Evolutionary conservation across 2,113 vertebrate genomes (phyloP), one percentile per base, ranked within the genome.

Genomic region (Taxidea taxus): DNA sequence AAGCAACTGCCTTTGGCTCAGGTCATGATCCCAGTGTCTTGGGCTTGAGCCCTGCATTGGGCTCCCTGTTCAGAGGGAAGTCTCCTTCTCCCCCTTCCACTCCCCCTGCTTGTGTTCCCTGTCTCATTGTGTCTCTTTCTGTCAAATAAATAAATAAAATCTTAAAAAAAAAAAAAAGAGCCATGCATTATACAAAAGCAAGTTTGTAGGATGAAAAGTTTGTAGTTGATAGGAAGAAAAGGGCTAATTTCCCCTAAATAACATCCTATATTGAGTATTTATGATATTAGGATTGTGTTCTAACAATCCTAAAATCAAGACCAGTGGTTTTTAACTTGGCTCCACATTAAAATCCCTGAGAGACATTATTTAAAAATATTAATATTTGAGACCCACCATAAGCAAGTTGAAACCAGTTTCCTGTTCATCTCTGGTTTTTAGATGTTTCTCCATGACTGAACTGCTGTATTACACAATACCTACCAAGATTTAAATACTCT

Each of bases 381-480:
- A 64, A 42, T 85, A 15, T 0, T 44, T 85, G 9, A 51, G 23
- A 7, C 3, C 27, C 1, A 39, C 4, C 6, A 81, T 7, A 62
- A 2, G 74, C 2, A 47, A 54, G 9, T 4, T 86, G 42, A 86
- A 83, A 75, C 12, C 8, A 75, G 11, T 64, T 72, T 6, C 1
- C 20, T 75, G 1, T 29, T 64, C 5, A 51, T 29, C 13, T 49
- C 15, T 25, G 9, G 0, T 42, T 84, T 84, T 54, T 58, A 54
- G 12, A 58, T 78, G 31, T n/a, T 47, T 44, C 20, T 14, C 5
- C 47, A 6, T 81, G 12, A 87, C 47, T 31, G 11, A 72, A 51
- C 23, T 2, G 66, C 7, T 29, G 6, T 14, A 6, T 0, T 60
- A 1, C 0, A 27, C 1, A 68, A 21, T 39, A 90, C 23, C 4